phyloP scores from a whole-genome alignment of 1,140 invertebrate species.

The Rhysida immarginata region DNA sequence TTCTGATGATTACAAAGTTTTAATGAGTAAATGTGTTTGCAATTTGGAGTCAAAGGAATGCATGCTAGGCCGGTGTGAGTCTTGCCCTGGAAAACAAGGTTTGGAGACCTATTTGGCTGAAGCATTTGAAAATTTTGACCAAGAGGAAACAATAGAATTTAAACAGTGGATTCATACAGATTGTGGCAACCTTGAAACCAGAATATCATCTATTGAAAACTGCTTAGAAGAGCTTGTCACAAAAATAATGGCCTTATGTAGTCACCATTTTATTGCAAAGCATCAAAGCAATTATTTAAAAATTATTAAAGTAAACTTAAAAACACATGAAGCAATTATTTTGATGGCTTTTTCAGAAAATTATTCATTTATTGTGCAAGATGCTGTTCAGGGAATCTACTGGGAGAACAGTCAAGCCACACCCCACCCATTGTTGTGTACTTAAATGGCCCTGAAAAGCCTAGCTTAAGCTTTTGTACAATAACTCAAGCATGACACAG shows the following conservation, averaged over 20 bases:
- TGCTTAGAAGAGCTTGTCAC: conserved; percentile 14
- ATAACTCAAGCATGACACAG: conserved; percentile 14
- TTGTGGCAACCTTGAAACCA: conserved; percentile 17
- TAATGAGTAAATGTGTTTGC: too few species aligned
- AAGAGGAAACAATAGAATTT: too few species aligned
- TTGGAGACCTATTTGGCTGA: too few species aligned
- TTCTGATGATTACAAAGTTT: too few species aligned
- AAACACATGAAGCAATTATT: conserved; percentile 11
- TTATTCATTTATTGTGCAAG: conserved; percentile 23
- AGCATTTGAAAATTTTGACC: too few species aligned
- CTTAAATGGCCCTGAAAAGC: too few species aligned
- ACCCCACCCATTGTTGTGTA: conserved; percentile 13
- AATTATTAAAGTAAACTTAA: conserved; percentile 11
- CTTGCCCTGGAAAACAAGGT: too few species aligned
- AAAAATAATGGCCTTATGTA: background rate
- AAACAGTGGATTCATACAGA: conserved; percentile 20
- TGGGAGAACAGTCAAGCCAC: conserved; percentile 14
- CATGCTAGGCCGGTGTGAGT: too few species aligned
- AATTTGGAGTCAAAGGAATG: too few species aligned
- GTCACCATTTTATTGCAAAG: background rate
- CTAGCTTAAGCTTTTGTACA: too few species aligned
- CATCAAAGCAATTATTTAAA: background rate
- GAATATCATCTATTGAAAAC: conserved; percentile 14
- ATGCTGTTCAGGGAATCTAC: conserved; percentile 18
- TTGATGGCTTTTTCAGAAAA: conserved; percentile 25